Evolutionary conservation across 1,140 invertebrate genomes (phyloP).

Genomic region (Drosophila trapezifrons): DNA sequence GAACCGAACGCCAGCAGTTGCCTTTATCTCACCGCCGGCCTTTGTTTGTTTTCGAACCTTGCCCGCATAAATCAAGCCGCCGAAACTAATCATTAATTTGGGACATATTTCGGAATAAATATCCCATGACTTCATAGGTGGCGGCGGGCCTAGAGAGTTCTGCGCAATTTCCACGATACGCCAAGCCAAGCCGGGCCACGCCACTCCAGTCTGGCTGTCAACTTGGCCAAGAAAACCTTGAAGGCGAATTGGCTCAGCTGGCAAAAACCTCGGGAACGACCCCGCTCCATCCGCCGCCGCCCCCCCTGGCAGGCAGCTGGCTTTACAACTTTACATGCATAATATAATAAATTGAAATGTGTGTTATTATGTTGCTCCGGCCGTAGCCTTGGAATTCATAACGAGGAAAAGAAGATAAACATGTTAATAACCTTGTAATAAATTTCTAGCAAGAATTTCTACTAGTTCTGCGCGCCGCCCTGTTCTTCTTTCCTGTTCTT

Average conservation of each 20-base stretch:
- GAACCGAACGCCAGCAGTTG: not conserved
- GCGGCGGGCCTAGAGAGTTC: constrained; percentile 4
- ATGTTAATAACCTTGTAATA: constrained; percentile 80
- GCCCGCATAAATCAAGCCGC: constrained; percentile 23
- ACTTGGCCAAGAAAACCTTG: constrained; percentile 56
- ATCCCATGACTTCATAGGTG: constrained; percentile 42
- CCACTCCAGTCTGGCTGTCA: constrained; percentile 18
- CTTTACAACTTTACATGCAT: constrained; percentile 64
- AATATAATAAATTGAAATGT: constrained; percentile 78
- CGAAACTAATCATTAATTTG: constrained; percentile 34
- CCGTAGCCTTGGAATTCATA: constrained; percentile 71
- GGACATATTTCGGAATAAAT: constrained; percentile 43
- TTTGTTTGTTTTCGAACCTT: constrained; percentile 8
- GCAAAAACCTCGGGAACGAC: constrained; percentile 35
- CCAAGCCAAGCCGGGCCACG: not conserved
- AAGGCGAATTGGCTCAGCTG: constrained; percentile 56
- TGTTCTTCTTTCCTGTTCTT: constrained; percentile 20
- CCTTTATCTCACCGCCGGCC: not conserved
- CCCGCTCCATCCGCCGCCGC: not conserved
- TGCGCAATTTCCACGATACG: constrained; percentile 30
- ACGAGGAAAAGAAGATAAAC: constrained; percentile 77
- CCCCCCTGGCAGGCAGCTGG: constrained; percentile 50
- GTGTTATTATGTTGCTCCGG: constrained; percentile 70
- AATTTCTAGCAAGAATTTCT: constrained; percentile 80
- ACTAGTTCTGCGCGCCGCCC: constrained; percentile 41